phyloP scores from a whole-genome alignment of 2,113 vertebrate genomes.

The Neodon shergylaensis region DNA sequence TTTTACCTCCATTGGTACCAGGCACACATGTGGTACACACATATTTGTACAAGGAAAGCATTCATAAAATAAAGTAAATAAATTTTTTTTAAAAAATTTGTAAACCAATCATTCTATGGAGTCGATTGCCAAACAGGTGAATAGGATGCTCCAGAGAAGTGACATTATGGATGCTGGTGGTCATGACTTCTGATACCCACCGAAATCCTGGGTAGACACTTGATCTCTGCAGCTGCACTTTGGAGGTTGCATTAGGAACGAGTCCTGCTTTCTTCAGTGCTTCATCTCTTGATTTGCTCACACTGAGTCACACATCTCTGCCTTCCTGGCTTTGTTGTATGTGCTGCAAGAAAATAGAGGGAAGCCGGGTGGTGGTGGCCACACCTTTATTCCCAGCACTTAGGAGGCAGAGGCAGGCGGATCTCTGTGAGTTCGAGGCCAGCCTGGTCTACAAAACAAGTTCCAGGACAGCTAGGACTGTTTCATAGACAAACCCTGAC shows the following conservation, averaged over 20 bases:
- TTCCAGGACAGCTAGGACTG: no score
- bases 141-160: not conserved
- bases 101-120: not conserved
- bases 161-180: not conserved
- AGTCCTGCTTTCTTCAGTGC: not conserved
- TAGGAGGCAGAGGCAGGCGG: no score
- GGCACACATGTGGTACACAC: not conserved
- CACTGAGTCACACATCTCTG: not conserved
- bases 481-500: no score
- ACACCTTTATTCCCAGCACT: no score
- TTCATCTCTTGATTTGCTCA: conserved; percentile 2
- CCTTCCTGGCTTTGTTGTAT: not conserved
- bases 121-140: not conserved
- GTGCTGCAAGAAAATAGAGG: not conserved
- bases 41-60: not conserved
- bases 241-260: not conserved
- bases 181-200: not conserved
- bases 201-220: not conserved
- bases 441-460: no score
- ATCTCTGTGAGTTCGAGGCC: no score
- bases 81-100: not conserved
- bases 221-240: not conserved
- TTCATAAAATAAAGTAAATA: not conserved
- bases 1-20: not conserved
- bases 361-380: no score